These are phyloP conservation scores for Odocoileus virginianus DNA, from an alignment of 2,113 vertebrate genomes.

Conservation along the genomic window DNA sequence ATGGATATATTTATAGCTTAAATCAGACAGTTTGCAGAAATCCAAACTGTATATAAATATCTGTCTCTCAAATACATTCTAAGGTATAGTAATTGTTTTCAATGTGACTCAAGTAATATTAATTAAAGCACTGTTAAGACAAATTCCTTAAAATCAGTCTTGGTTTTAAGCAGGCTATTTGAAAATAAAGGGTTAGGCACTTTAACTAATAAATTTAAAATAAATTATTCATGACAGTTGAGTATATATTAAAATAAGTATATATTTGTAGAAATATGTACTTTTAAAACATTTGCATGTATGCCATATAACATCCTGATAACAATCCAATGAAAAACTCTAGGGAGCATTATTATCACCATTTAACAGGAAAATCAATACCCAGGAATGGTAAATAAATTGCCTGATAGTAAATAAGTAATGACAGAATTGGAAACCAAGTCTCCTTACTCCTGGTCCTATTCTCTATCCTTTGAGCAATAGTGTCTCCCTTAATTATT, in stretches of 20 bases:
- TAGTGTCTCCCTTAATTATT: neutral
- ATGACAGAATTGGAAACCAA: neutral
- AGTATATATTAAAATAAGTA: neutral
- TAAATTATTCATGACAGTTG: neutral
- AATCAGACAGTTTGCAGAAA: neutral
- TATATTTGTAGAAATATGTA: neutral
- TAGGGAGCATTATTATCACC: neutral
- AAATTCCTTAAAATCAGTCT: neutral
- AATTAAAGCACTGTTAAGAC: neutral
- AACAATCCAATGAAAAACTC: neutral
- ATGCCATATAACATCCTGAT: neutral
- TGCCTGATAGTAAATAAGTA: neutral
- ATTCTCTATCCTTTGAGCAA: neutral
- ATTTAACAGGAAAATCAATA: conserved; percentile 7
- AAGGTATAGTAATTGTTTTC: neutral
- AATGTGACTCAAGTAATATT: neutral
- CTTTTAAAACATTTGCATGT: neutral
- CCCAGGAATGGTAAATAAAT: neutral
- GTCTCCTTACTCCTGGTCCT: neutral
- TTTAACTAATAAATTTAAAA: conserved; percentile 4
- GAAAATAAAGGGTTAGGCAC: neutral
- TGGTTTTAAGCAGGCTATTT: neutral
- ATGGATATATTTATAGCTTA: neutral
- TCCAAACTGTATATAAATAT: neutral
- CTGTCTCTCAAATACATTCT: neutral